These are phyloP conservation scores for Gymnoscelis rufifasciata DNA, from an alignment of 2,888 invertebrate genomes.

Conservation along the genomic window DNA sequence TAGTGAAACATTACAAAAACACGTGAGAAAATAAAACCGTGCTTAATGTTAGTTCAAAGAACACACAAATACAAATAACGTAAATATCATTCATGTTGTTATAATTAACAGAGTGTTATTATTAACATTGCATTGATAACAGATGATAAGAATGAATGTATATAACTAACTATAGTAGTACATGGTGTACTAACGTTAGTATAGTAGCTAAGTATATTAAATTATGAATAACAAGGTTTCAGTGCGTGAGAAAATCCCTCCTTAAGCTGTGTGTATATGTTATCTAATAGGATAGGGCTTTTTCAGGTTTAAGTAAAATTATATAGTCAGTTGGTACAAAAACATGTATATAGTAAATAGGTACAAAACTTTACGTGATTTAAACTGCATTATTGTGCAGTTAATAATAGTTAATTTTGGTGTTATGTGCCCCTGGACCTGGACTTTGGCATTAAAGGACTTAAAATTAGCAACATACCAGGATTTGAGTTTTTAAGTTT, in stretches of 20 bases:
- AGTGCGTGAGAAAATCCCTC: slow-evolving; percentile 1
- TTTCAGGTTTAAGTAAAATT: background rate
- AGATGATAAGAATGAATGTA: slow-evolving; percentile 31
- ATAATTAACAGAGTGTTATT: slow-evolving; percentile 20
- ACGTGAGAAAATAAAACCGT: slow-evolving; percentile 16
- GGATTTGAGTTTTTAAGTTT: too few relatives aligned
- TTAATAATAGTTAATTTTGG: too few relatives aligned
- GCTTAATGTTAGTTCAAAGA: slow-evolving; percentile 27
- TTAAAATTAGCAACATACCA: too few relatives aligned
- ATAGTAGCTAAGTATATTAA: background rate
- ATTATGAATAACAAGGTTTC: slow-evolving; percentile 13
- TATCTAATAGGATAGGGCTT: background rate
- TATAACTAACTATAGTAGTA: background rate
- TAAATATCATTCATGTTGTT: slow-evolving; percentile 14
- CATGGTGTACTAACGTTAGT: background rate
- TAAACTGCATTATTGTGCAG: too few relatives aligned
- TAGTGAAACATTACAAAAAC: slow-evolving; percentile 23
- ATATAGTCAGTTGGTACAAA: too few relatives aligned
- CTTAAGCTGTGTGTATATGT: slow-evolving; percentile 4
- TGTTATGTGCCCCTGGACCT: too few relatives aligned
- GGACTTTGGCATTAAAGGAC: too few relatives aligned
- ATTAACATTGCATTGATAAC: slow-evolving; percentile 30
- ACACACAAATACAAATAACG: slow-evolving; percentile 15
- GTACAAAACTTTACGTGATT: too few relatives aligned
- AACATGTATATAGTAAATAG: too few relatives aligned